Evolutionary conservation across 2,797 vertebrate species (phyloP).

Genomic region (Neosalanx taihuensis): DNA sequence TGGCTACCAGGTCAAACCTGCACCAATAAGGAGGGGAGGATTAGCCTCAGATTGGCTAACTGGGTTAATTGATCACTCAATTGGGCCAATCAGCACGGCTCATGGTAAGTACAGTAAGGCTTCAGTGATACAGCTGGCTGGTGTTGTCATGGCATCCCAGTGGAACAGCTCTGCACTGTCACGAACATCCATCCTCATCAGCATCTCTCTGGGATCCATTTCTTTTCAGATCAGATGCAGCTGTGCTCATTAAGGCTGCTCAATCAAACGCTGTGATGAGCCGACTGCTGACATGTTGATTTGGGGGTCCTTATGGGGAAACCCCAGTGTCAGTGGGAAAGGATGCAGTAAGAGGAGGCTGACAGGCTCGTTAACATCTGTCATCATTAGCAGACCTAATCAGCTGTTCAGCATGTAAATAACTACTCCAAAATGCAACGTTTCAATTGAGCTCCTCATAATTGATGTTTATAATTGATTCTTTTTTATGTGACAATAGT

Average conservation of each 20-base stretch:
- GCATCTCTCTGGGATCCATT: not conserved
- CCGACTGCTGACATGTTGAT: not conserved
- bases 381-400: not conserved
- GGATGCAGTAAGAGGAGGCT: not conserved
- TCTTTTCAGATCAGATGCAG: not conserved
- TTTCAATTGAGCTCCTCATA: too few species aligned
- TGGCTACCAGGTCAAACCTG: constrained; percentile 87
- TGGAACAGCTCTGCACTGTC: not conserved
- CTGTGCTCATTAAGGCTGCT: not conserved
- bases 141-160: too few species aligned
- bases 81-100: too few species aligned
- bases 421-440: too few species aligned
- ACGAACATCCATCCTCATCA: not conserved
- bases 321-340: not conserved
- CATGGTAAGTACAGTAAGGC: too few species aligned
- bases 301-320: not conserved
- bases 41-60: not conserved
- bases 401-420: not conserved
- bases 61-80: not conserved
- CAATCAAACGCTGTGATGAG: not conserved
- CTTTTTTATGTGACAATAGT: too few species aligned
- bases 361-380: not conserved
- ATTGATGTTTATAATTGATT: too few species aligned
- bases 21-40: not conserved
- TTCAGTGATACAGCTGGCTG: too few species aligned